phyloP scores from a whole-genome alignment of 1,140 invertebrate species.

The Musca vetustissima region DNA sequence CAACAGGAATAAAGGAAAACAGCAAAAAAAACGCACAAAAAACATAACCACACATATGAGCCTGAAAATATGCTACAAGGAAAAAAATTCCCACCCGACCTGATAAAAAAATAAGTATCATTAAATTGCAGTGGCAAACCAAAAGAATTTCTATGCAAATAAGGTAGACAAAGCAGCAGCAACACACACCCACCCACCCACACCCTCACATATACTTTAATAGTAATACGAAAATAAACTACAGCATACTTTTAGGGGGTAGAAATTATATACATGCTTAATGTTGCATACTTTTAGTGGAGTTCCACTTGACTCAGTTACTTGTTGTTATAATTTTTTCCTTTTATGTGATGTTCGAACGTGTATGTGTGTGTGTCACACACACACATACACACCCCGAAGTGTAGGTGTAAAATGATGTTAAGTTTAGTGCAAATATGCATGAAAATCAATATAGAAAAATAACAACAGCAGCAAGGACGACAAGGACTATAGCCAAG shows the following conservation, averaged over 20 bases:
- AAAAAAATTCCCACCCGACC: not conserved
- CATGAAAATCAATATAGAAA: constrained; percentile 16
- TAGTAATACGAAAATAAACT: too few relatives aligned
- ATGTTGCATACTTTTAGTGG: too few relatives aligned
- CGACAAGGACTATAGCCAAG: not conserved
- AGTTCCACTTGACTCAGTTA: too few relatives aligned
- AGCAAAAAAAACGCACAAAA: not conserved
- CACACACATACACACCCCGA: too few relatives aligned
- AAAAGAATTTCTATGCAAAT: constrained; percentile 26
- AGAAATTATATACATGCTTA: too few relatives aligned
- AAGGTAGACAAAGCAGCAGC: not conserved
- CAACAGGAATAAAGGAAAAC: not conserved
- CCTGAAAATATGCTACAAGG: constrained; percentile 20
- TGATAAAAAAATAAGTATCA: not conserved
- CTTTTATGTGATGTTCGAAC: too few relatives aligned
- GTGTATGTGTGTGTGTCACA: too few relatives aligned
- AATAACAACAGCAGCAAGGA: not conserved
- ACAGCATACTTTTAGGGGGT: too few relatives aligned
- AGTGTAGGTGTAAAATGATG: constrained; percentile 24
- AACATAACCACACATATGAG: constrained; percentile 13
- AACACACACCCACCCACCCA: too few relatives aligned
- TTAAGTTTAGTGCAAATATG: constrained; percentile 10
- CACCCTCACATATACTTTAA: too few relatives aligned
- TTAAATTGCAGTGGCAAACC: constrained; percentile 27
- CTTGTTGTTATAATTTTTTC: not conserved